Evolutionary conservation across 2,113 vertebrate species (phyloP).

Genomic region (Gnathonemus echidnorhynchus): DNA sequence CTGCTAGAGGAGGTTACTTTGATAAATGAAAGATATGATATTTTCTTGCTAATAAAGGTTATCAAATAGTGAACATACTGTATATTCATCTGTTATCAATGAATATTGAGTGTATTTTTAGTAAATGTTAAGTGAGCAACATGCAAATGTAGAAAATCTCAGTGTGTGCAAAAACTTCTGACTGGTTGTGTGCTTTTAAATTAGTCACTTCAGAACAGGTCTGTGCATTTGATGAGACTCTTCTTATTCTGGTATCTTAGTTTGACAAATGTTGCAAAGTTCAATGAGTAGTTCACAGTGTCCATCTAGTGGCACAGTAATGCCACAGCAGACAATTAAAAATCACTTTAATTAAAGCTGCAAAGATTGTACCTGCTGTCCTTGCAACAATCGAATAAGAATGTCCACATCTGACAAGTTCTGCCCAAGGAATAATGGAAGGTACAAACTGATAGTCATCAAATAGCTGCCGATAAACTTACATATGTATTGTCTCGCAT

Average conservation of each 20-base stretch:
- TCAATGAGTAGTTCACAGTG: not conserved
- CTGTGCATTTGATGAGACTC: not conserved
- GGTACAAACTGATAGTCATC: not conserved
- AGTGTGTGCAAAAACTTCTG: too few relatives aligned
- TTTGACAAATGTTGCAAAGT: not conserved
- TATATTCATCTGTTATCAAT: too few relatives aligned
- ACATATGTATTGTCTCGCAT: not conserved
- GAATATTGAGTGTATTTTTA: too few relatives aligned
- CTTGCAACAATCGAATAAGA: not conserved
- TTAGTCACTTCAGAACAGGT: not conserved
- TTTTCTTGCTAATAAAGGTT: too few relatives aligned
- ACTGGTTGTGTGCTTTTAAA: not conserved
- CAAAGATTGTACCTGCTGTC: not conserved
- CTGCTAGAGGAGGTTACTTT: too few relatives aligned
- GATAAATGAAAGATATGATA: too few relatives aligned
- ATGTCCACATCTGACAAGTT: not conserved
- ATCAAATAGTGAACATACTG: too few relatives aligned
- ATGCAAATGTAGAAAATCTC: too few relatives aligned
- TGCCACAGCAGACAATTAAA: not conserved
- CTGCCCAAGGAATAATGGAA: not conserved
- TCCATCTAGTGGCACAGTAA: constrained; percentile 41
- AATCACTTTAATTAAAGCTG: not conserved
- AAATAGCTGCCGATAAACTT: not conserved
- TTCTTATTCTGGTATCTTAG: not conserved
- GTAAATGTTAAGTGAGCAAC: too few relatives aligned